These are phyloP conservation scores for Charadrius vociferus DNA, from an alignment of 2,113 vertebrate species.

Conservation along the genomic window DNA sequence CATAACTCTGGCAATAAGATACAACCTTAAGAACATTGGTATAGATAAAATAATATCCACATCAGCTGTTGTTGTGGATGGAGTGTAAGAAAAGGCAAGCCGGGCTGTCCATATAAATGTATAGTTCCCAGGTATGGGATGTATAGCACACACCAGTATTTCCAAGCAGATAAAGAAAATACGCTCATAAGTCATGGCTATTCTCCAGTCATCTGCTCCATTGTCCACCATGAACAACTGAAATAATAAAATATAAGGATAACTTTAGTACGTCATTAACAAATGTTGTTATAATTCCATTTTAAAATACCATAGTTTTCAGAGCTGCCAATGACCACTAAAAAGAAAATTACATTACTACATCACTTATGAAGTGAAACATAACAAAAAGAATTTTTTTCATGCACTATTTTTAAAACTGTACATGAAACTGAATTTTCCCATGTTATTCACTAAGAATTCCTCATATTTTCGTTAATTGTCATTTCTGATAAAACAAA, in stretches of 20 bases:
- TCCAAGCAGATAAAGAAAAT: conserved; percentile 99
- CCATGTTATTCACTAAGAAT: not conserved
- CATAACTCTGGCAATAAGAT: conserved; percentile 99
- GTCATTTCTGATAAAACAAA: not conserved
- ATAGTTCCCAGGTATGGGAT: conserved; percentile 97
- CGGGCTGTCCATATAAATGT: conserved; percentile 97
- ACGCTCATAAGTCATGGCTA: conserved; percentile 98
- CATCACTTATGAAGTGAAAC: not conserved
- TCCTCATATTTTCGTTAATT: not conserved
- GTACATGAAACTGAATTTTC: not conserved
- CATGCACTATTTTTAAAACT: not conserved
- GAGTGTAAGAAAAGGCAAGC: conserved; percentile 91
- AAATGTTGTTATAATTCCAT: not conserved
- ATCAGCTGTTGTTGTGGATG: conserved; percentile 94
- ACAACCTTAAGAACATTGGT: conserved; percentile 99
- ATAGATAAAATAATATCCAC: conserved; percentile 99
- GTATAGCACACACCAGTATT: conserved; percentile 97
- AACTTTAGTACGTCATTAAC: conserved; percentile 59
- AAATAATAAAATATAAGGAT: conserved; percentile 75
- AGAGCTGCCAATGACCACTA: not conserved
- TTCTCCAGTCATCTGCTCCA: conserved; percentile 98
- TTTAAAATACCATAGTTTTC: not conserved
- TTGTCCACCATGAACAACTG: conserved; percentile 99
- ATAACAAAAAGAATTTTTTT: not conserved
- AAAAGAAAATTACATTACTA: not conserved